Evolutionary conservation across 2,888 invertebrate genomes (phyloP).

Genomic region (Exephanes ischioxanthus): DNA sequence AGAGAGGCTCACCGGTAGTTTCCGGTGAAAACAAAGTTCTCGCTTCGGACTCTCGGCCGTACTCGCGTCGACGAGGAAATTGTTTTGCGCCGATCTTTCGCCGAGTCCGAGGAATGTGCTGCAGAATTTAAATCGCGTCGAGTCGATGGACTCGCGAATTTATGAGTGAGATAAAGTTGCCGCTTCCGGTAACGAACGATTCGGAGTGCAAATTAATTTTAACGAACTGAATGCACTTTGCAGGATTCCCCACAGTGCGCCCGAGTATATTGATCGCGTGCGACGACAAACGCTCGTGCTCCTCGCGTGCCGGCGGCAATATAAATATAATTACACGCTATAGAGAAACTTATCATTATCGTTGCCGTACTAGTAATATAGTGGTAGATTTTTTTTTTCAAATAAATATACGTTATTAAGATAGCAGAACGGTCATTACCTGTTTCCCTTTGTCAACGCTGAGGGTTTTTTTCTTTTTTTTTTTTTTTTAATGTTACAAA

Average conservation of each 20-base stretch:
- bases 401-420: conserved; percentile 49
- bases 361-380: conserved; percentile 39
- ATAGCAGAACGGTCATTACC: not conserved
- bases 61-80: conserved; percentile 19
- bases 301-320: not conserved
- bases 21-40: conserved; percentile 6
- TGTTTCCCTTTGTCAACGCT: conserved; percentile 7
- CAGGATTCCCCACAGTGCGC: not conserved
- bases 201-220: conserved; percentile 27
- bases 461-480: conserved; percentile 17
- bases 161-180: not conserved
- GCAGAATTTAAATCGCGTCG: not conserved
- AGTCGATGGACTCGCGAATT: not conserved
- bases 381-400: conserved; percentile 47
- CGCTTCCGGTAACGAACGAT: not conserved
- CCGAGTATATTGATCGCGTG: conserved; percentile 9
- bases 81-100: conserved; percentile 29
- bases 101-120: conserved; percentile 49
- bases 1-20: not conserved
- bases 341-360: conserved; percentile 34
- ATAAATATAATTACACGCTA: conserved; percentile 25
- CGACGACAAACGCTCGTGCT: not conserved
- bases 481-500: conserved; percentile 3
- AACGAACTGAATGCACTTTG: conserved; percentile 33
- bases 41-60: conserved; percentile 5